phyloP scores from a whole-genome alignment of 1,140 invertebrate species.

The Aphelinus certus region DNA sequence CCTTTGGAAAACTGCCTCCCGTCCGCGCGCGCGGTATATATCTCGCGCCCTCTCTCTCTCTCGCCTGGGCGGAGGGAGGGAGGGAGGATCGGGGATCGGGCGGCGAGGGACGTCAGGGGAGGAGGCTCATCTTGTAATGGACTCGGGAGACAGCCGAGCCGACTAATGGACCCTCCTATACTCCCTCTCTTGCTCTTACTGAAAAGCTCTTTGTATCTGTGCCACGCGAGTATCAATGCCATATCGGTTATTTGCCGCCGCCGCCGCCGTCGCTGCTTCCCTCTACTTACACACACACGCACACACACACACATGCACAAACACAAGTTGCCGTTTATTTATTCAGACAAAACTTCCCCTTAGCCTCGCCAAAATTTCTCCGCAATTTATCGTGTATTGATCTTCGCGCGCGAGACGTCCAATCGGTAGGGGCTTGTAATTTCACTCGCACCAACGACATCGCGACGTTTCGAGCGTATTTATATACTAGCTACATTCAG shows the following conservation, averaged over 20 bases:
- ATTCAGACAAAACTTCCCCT: neutral
- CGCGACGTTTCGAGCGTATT: no score
- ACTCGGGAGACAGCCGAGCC: constrained; percentile 66
- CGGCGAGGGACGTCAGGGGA: constrained; percentile 45
- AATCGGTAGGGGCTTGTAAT: no score
- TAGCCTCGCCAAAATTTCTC: no score
- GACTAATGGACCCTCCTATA: constrained; percentile 61
- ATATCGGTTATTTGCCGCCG: constrained; percentile 44
- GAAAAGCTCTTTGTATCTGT: constrained; percentile 64
- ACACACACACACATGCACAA: neutral
- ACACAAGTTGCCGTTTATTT: constrained; percentile 28
- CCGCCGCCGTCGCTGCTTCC: neutral
- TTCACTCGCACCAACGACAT: no score
- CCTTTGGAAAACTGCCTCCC: constrained; percentile 33
- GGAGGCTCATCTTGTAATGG: constrained; percentile 67
- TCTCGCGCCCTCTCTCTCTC: neutral
- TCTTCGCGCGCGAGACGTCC: no score
- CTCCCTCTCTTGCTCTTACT: constrained; percentile 49
- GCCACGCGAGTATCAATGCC: constrained; percentile 60
- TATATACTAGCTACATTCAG: no score
- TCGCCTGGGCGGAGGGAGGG: constrained; percentile 38
- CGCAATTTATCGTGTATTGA: no score
- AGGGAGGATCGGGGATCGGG: constrained; percentile 46
- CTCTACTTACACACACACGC: neutral
- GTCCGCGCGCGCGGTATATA: neutral